Conservation (phyloP, 2,888 invertebrate genomes). For the Sphecodes monilicornis region DNA sequence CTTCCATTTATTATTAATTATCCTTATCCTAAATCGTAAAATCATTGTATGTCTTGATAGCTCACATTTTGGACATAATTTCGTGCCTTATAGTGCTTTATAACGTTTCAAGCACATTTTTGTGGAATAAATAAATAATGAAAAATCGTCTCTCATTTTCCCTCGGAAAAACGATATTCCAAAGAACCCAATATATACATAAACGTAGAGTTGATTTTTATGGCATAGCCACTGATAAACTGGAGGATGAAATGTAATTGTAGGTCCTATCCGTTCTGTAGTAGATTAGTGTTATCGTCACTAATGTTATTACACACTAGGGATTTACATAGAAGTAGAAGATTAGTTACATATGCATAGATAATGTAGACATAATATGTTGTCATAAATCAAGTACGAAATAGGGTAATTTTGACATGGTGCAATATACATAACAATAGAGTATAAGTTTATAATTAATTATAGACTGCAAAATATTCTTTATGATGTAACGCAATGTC, state of each 20-base stretch:
- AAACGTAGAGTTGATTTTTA: too few species aligned
- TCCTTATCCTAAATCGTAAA: too few species aligned
- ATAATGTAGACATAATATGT: background rate
- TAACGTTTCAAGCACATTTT: too few species aligned
- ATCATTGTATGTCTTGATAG: too few species aligned
- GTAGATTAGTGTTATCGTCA: background rate
- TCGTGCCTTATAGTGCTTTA: too few species aligned
- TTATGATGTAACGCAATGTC: background rate
- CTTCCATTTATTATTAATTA: too few species aligned
- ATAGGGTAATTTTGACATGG: background rate
- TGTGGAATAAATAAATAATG: too few species aligned
- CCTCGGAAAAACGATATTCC: too few species aligned
- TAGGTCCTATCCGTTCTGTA: background rate
- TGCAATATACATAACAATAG: background rate
- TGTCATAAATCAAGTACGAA: background rate
- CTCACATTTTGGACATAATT: too few species aligned
- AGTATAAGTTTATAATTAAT: background rate
- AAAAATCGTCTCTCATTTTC: too few species aligned
- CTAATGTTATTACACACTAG: background rate
- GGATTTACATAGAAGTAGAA: background rate
- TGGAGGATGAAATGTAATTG: background rate
- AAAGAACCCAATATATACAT: too few species aligned
- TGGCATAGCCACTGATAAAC: too few species aligned
- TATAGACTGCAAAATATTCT: background rate
- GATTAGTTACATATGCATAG: background rate